These are phyloP conservation scores for Eidolon helvum DNA, from an alignment of 2,113 vertebrate genomes.

Conservation along the genomic window DNA sequence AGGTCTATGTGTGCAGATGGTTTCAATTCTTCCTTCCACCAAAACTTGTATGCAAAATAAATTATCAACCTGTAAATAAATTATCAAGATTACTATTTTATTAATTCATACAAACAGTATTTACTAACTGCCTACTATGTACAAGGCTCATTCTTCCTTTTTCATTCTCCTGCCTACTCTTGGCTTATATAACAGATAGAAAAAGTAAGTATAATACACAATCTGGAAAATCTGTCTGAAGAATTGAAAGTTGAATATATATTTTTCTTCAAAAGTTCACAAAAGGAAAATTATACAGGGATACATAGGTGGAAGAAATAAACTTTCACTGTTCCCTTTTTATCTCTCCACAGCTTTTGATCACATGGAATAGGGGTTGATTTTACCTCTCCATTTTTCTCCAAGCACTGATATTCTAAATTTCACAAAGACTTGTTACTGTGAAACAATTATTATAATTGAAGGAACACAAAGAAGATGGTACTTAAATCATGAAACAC, in stretches of 20 bases:
- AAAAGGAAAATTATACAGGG: neutral
- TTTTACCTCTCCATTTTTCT: neutral
- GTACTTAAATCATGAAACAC: neutral
- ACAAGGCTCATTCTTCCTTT: neutral
- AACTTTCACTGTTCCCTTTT: neutral
- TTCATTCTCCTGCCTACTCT: neutral
- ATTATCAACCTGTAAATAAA: conserved; percentile 21
- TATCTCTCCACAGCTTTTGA: conserved; percentile 6
- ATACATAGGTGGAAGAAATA: neutral
- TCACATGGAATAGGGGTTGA: neutral
- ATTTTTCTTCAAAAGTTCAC: neutral
- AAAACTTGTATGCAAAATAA: conserved; percentile 9
- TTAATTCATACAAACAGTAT: conserved; percentile 20
- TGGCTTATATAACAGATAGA: neutral
- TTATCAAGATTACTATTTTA: conserved; percentile 4
- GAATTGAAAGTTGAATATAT: neutral
- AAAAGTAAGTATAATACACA: neutral
- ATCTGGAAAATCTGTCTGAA: neutral
- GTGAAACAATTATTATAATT: conserved; percentile 18
- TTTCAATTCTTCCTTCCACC: neutral
- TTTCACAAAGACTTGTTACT: conserved; percentile 6
- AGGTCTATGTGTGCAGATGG: neutral
- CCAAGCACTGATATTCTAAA: conserved; percentile 22
- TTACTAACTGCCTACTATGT: neutral
- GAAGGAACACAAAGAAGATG: conserved; percentile 1